A percentile compares a stretch with the other conserved stretches of the same genome.
Conservation (phyloP, 1,140 invertebrate genomes). For the Ceratosolen fusciceps region DNA sequence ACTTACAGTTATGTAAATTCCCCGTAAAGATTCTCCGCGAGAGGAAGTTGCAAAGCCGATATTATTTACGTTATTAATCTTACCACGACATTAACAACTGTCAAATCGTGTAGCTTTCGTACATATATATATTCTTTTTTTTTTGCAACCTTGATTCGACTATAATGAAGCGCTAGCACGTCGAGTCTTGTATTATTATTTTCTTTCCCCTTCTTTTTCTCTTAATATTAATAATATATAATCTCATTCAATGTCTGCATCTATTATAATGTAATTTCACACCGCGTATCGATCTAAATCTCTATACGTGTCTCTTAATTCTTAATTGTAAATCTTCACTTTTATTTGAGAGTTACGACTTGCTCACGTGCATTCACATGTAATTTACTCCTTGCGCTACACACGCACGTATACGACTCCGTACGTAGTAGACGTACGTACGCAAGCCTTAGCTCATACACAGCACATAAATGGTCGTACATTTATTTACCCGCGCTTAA, state of each 20-base stretch:
- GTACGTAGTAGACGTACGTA: constrained; percentile 56
- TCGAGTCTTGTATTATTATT: constrained; percentile 5
- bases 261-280: constrained; percentile 21
- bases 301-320: constrained; percentile 5
- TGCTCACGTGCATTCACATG: constrained; percentile 43
- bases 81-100: too few species aligned
- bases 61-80: too few species aligned
- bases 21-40: too few species aligned
- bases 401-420: constrained; percentile 56
- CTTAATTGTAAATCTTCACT: background rate
- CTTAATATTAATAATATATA: constrained; percentile 33
- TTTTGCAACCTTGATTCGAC: constrained; percentile 14
- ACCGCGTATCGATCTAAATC: background rate
- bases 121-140: too few species aligned
- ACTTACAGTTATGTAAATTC: too few species aligned
- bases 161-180: constrained; percentile 7
- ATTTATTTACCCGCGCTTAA: too few species aligned
- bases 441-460: constrained; percentile 44
- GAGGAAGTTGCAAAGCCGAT: too few species aligned
- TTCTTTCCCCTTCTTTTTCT: too few species aligned
- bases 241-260: constrained; percentile 25
- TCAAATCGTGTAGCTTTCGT: too few species aligned
- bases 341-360: constrained; percentile 46
- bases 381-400: constrained; percentile 48
- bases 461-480: background rate